phyloP scores from a whole-genome alignment of 92 coral and sea anemone species.

The Epizoanthus fatuus region DNA sequence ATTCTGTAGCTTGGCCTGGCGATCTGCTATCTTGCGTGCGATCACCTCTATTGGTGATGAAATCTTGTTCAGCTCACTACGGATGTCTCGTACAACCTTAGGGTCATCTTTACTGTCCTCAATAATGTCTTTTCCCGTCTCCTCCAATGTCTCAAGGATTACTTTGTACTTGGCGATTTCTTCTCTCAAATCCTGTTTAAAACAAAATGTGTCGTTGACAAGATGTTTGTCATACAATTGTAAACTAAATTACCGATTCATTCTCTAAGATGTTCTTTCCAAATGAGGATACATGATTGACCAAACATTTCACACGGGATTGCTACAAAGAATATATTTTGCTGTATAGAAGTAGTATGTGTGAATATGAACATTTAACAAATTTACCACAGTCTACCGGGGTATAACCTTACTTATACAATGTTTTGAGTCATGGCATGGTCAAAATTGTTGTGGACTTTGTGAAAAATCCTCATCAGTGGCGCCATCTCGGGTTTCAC shows the following conservation, averaged over 20 bases:
- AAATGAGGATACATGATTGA: too few relatives aligned
- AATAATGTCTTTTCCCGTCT: constrained; percentile 89
- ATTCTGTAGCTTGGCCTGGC: constrained; percentile 94
- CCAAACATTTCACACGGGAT: too few relatives aligned
- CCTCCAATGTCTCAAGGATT: constrained; percentile 82
- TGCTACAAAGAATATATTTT: too few relatives aligned
- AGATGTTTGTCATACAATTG: background rate
- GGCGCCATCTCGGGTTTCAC: too few relatives aligned
- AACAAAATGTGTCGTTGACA: background rate
- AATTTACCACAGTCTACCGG: too few relatives aligned
- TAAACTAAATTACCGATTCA: background rate
- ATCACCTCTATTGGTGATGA: constrained; percentile 88
- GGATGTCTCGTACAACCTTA: constrained; percentile 92
- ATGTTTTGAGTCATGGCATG: too few relatives aligned
- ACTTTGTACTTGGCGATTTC: constrained; percentile 84
- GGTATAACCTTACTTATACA: too few relatives aligned
- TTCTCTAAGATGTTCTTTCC: background rate
- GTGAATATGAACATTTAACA: too few relatives aligned
- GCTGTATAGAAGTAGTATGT: too few relatives aligned
- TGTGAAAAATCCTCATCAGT: too few relatives aligned
- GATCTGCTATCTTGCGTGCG: constrained; percentile 90
- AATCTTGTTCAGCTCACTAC: constrained; percentile 90
- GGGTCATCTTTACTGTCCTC: constrained; percentile 90
- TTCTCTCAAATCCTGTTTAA: constrained; percentile 80
- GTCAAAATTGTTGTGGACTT: too few relatives aligned